Conservation (phyloP, 2,113 vertebrate species). For the Petrocephalus zakoni region DNA sequence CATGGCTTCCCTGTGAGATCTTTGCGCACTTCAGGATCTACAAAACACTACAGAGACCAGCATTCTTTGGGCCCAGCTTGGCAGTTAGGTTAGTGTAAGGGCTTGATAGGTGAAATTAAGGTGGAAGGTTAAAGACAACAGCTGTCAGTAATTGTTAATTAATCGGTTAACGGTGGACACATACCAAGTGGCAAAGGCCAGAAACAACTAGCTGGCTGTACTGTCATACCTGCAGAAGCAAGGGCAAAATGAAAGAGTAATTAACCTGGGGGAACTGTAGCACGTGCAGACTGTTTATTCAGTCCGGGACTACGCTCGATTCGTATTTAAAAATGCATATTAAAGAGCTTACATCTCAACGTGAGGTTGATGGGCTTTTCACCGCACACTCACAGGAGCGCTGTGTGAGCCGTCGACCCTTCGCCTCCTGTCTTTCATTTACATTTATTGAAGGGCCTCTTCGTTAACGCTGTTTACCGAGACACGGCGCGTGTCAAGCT, state of each 20-base stretch:
- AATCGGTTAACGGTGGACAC: neutral
- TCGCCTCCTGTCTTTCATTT: neutral
- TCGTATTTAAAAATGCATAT: neutral
- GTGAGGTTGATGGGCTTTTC: neutral
- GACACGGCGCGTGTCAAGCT: neutral
- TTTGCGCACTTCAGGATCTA: neutral
- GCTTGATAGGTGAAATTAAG: constrained; percentile 25
- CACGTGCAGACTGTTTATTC: neutral
- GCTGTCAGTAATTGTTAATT: constrained; percentile 5
- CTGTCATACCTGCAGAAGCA: neutral
- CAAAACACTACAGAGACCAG: neutral
- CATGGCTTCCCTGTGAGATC: neutral
- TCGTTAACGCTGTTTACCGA: neutral
- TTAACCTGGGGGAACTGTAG: neutral
- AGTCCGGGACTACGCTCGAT: neutral
- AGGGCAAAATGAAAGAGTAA: neutral
- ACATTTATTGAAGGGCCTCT: neutral
- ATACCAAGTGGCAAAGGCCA: constrained; percentile 5
- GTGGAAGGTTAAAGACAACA: constrained; percentile 8
- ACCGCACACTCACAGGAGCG: neutral
- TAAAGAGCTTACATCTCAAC: neutral
- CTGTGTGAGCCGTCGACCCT: neutral
- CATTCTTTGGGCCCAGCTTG: neutral
- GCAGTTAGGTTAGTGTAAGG: constrained; percentile 14
- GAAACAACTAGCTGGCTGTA: neutral